Base-by-base conservation (phyloP, 2,797 vertebrate genomes). In the Bufotes viridis region DNA sequence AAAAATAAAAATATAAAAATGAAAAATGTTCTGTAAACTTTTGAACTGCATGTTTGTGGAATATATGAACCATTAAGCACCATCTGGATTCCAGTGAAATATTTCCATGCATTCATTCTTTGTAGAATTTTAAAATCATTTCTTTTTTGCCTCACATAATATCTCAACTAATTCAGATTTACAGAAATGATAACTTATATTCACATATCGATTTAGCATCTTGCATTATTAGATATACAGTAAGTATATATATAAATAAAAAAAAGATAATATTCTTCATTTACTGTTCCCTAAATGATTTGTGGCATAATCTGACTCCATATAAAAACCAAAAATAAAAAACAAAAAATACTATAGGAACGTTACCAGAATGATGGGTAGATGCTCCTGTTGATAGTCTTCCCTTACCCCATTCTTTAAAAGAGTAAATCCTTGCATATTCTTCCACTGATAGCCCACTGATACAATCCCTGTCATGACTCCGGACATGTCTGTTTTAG, bases 31-130 rank as follows among this genome's bases (percentile, higher is more conserved):
- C 78, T 89, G 85, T 84, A 89, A 87, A 86, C 60, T 58, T 87
- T 89, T 84, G 49, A 87, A 83, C 75, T 89, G 88, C 88, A 87
- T 89, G 88, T 74, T 89, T 84, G 88, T 87, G 63, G 85, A 69
- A 87, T 80, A 89, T 84, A 81, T 87, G 88, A 86, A 87, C 88
- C 78, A 85, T 72, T 87, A 89, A 87, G 88, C 74, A 89, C 85
- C 85, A 87, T 89, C 81, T 84, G 74, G 55, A 72, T 84, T 89
- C 63, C 72, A 55, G 24, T 49, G 74, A 78, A 83, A 79, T 82
- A 83, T 53, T 72, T 84, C 24, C 80, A 72, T 81, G 53, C 67
- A 85, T 87, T 86, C 26, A 61, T 83, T 72, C 61, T n/a, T 22
- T 76, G 49, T 76, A 76, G 51, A 34, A 76, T 49, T 76, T 76